Evolutionary conservation across 2,113 vertebrate genomes (phyloP).

Genomic region (Microtus montanus): DNA sequence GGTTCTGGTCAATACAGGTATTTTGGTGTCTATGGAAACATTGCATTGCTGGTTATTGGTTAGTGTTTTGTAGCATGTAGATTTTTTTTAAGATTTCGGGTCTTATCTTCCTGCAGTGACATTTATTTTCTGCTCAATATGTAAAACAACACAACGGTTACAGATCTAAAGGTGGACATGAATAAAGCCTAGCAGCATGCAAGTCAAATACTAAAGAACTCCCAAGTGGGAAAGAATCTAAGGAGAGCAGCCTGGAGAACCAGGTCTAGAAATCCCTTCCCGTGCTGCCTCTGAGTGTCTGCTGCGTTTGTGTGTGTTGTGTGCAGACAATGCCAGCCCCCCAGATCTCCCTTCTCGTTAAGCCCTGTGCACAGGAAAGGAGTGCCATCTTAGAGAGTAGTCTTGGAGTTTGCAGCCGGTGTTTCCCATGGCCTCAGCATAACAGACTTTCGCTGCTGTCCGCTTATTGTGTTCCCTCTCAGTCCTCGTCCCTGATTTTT

Average conservation of each 20-base stretch:
- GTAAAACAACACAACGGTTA: neutral
- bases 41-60: neutral
- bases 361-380: neutral
- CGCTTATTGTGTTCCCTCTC: conserved; percentile 11
- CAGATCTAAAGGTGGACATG: neutral
- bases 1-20: conserved; percentile 7
- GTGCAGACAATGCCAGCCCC: neutral
- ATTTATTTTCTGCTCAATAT: conserved; percentile 5
- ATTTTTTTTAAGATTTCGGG: conserved; percentile 28
- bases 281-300: neutral
- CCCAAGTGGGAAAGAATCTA: conserved; percentile 9
- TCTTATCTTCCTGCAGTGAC: neutral
- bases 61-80: neutral
- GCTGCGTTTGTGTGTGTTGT: neutral
- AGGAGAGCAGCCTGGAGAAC: neutral
- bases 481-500: conserved; percentile 54
- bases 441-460: neutral
- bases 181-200: neutral
- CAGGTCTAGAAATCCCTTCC: neutral
- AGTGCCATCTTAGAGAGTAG: neutral
- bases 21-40: conserved; percentile 35
- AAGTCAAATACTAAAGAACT: neutral
- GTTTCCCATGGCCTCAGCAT: neutral
- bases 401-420: neutral
- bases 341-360: neutral